Evolutionary conservation across 2,888 invertebrate genomes (phyloP).

Genomic region (Cyrtodaria siliqua): DNA sequence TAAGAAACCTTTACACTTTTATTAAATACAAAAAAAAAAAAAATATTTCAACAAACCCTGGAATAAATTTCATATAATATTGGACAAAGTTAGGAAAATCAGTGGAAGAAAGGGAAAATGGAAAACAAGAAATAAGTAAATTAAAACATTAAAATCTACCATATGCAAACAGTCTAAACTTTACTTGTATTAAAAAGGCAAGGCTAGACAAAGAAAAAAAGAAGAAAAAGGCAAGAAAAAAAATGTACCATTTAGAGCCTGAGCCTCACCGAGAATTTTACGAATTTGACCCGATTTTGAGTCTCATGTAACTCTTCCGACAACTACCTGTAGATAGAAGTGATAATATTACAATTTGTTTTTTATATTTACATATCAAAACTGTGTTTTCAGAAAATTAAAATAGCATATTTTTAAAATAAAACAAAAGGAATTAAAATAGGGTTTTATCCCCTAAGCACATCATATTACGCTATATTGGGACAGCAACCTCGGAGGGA

Average conservation of each 20-base stretch:
- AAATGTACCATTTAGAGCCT: conserved; percentile 36
- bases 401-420: too few species aligned
- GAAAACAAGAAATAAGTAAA: conserved; percentile 11
- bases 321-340: conserved; percentile 54
- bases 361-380: too few species aligned
- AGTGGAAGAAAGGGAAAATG: conserved; percentile 11
- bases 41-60: too few species aligned
- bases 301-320: conserved; percentile 26
- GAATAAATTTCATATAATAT: too few species aligned
- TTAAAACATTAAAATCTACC: conserved; percentile 35
- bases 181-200: conserved; percentile 46
- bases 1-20: too few species aligned
- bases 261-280: conserved; percentile 14
- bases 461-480: too few species aligned
- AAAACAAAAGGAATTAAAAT: too few species aligned
- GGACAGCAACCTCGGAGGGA: too few species aligned
- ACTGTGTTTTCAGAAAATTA: too few species aligned
- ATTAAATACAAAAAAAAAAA: too few species aligned
- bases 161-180: conserved; percentile 37
- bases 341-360: conserved; percentile 10
- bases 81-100: too few species aligned
- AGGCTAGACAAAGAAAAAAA: conserved; percentile 50
- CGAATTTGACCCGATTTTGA: conserved; percentile 25
- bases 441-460: too few species aligned
- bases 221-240: conserved; percentile 43